Evolutionary conservation across 2,113 vertebrate genomes (phyloP), one percentile per base, ranked within the genome.

Genomic region (Ictidomys tridecemlineatus): DNA sequence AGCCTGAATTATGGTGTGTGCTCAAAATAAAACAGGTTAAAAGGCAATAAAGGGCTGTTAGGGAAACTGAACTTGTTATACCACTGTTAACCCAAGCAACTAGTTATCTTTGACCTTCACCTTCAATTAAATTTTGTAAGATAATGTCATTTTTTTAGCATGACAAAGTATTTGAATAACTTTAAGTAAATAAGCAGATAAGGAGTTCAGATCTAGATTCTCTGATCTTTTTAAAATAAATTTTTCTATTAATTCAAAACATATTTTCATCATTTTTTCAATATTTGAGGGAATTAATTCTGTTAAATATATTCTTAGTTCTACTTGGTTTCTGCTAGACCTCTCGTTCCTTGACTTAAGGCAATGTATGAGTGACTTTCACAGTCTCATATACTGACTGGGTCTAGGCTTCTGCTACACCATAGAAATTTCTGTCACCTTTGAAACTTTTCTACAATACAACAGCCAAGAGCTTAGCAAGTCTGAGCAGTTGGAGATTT

Each of bases 191-290:
- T 84, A 89, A 77, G 17, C 37, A 88, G 51, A 95, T 8, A 53
- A 51, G 30, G 34, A 69, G 28, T 12, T 91, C 4, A 65, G 9
- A 22, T 58, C 37, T 85, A 72, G 48, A 95, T 58, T 85, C 12
- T 91, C 26, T 65, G 24, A n/a, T 76, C 18, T 85, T 94, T 89
- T 48, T 20, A 77, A 91, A 93, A 67, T 45, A 77, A 82, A 37
- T 5, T 51, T 73, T 51, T 86, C 42, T 48, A 67, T 82, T 93
- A 74, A 91, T 30, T 79, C 16, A 73, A n/a, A 61, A 30, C 14
- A 32, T 10, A 76, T 51, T 37, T 56, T 24, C 24, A 30, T 56
- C 61, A 45, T 76, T 14, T n/a, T 88, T 63, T 45, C 13, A 92
- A 18, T 26, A 86, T 42, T 80, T 32, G 72, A 63, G 65, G 45